Percentiles rank a stretch among this genome's conserved stretches.
Evolutionary conservation across 23 tunicate species (phyloP).

Genomic region (Oikopleura dioica): DNA sequence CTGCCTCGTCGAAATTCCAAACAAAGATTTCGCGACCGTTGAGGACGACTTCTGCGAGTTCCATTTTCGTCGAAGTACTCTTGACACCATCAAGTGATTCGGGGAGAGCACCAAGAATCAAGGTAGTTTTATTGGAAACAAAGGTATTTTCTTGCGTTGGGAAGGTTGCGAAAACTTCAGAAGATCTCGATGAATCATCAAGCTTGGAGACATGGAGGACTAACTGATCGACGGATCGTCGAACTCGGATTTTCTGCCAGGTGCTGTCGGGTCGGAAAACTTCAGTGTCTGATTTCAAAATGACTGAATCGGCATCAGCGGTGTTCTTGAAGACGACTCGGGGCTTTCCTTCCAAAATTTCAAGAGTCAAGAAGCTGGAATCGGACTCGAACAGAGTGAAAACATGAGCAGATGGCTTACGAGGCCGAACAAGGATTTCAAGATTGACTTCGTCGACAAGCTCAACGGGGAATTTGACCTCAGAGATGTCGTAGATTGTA

Average conservation of each 20-base stretch:
- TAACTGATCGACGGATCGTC: too few relatives aligned
- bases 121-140: too few relatives aligned
- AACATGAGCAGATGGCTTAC: not conserved
- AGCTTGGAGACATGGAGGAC: too few relatives aligned
- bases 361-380: not conserved
- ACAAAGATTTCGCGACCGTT: not conserved
- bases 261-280: too few relatives aligned
- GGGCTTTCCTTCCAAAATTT: not conserved
- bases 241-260: too few relatives aligned
- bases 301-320: too few relatives aligned
- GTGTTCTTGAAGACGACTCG: not conserved
- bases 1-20: not conserved
- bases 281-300: too few relatives aligned
- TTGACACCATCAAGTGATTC: too few relatives aligned
- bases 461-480: not conserved
- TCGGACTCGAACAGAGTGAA: not conserved
- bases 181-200: too few relatives aligned
- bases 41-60: not conserved
- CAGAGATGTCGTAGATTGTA: not conserved
- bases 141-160: too few relatives aligned
- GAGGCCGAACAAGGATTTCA: not conserved
- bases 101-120: too few relatives aligned
- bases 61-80: not conserved
- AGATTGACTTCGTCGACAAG: not conserved
- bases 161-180: too few relatives aligned